Evolutionary conservation across 2,888 invertebrate genomes (phyloP).

Genomic region (Anodontia alba): DNA sequence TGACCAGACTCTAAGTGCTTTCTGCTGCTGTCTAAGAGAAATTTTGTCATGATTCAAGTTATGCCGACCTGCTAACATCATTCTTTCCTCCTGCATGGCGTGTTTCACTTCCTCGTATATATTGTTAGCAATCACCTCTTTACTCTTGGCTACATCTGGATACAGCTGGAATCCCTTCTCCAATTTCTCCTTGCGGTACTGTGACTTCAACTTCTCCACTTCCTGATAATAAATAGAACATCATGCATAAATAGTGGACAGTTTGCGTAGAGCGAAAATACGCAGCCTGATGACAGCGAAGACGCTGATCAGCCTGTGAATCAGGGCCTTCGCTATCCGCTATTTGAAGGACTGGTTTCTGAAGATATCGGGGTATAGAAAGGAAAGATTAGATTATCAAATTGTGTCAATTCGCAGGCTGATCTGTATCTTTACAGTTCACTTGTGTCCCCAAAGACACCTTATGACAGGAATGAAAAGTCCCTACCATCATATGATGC

Average conservation of each 20-base stretch:
- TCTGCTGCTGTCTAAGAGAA: no score
- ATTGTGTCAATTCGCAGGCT: no score
- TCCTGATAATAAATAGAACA: constrained; percentile 39
- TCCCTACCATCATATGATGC: no score
- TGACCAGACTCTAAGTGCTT: no score
- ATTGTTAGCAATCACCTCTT: constrained; percentile 47
- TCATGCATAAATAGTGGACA: neutral
- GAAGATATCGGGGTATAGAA: no score
- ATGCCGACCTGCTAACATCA: constrained; percentile 38
- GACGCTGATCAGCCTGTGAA: no score
- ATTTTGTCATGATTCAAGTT: no score
- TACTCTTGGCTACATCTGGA: constrained; percentile 49
- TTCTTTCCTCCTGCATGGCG: constrained; percentile 52
- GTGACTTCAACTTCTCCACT: constrained; percentile 41
- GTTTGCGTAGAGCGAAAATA: neutral
- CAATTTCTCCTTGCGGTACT: constrained; percentile 42
- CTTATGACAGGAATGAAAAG: no score
- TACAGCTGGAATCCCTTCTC: constrained; percentile 57
- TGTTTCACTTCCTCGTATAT: constrained; percentile 52
- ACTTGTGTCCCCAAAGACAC: no score
- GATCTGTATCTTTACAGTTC: no score
- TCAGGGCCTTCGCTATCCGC: neutral
- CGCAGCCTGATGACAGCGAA: neutral
- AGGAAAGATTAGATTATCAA: no score
- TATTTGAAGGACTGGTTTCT: no score